These are phyloP conservation scores for Drosophila multiciliata DNA, from an alignment of 2,888 invertebrate species.

Conservation along the genomic window DNA sequence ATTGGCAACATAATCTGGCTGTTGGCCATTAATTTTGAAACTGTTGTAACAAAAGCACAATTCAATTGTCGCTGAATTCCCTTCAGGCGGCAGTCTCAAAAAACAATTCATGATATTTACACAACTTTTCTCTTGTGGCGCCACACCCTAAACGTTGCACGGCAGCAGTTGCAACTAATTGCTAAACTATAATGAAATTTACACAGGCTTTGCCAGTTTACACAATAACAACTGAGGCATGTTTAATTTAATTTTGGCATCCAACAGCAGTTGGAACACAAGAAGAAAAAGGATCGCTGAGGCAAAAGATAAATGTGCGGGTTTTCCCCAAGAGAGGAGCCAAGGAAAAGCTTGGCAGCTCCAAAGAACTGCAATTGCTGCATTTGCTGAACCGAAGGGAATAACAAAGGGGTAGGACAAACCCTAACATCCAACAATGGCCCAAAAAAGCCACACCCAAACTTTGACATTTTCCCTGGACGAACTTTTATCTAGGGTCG, in stretches of 20 bases:
- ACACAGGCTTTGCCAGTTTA: constrained; percentile 39
- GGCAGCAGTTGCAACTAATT: constrained; percentile 35
- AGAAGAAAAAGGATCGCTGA: constrained; percentile 7
- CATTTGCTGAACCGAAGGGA: not conserved
- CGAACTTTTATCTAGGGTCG: constrained; percentile 16
- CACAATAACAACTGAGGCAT: constrained; percentile 45
- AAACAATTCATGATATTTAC: constrained; percentile 40
- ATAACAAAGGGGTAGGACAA: not conserved
- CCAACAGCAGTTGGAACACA: constrained; percentile 33
- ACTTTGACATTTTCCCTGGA: constrained; percentile 57
- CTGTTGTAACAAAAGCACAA: constrained; percentile 18
- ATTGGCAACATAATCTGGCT: not conserved
- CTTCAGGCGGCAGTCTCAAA: not conserved
- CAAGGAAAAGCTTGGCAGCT: constrained; percentile 4
- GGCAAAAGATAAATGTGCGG: constrained; percentile 40
- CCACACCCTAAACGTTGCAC: not conserved
- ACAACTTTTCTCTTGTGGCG: constrained; percentile 1
- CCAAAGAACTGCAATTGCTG: constrained; percentile 36
- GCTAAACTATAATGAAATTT: constrained; percentile 50
- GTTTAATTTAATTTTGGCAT: constrained; percentile 62
- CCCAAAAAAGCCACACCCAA: constrained; percentile 55
- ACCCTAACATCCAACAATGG: constrained; percentile 17
- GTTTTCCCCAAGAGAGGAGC: constrained; percentile 30
- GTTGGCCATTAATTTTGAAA: not conserved
- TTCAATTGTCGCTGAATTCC: constrained; percentile 25